A percentile compares a stretch with the other conserved stretches of the same genome.
phyloP scores from a whole-genome alignment of 2,797 vertebrate species.

The Xerus rutilus region DNA sequence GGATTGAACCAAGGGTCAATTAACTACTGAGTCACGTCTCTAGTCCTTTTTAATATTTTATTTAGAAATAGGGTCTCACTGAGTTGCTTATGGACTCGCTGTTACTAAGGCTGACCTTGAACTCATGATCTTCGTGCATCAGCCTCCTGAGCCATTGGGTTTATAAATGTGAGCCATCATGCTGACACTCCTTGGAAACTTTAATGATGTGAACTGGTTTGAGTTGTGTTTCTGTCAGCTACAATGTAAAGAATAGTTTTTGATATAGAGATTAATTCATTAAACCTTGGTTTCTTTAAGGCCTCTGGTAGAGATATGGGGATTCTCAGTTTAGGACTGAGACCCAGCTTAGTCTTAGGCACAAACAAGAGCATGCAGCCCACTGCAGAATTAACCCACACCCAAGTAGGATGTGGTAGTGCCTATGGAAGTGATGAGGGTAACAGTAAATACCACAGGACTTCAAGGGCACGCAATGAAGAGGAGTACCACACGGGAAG shows the following conservation, averaged over 20 bases:
- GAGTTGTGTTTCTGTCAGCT: not conserved
- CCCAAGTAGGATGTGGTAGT: not conserved
- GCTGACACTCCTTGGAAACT: too few species aligned
- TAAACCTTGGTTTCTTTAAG: not conserved
- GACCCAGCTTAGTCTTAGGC: not conserved
- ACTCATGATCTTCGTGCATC: too few species aligned
- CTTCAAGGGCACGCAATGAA: rapidly evolving
- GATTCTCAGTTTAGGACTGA: not conserved
- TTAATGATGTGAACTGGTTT: not conserved
- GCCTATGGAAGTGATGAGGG: not conserved
- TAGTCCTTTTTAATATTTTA: too few species aligned
- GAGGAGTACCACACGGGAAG: not conserved
- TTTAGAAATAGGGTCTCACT: too few species aligned
- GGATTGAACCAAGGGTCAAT: too few species aligned
- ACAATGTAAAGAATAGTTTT: not conserved
- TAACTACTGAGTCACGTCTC: too few species aligned
- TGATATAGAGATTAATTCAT: not conserved
- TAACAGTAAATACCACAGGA: not conserved
- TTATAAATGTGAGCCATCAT: too few species aligned
- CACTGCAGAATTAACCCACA: not conserved
- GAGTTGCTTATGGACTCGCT: too few species aligned
- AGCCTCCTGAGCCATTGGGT: too few species aligned
- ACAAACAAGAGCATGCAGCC: not conserved
- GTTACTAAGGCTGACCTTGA: too few species aligned
- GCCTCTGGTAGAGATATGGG: not conserved